Conservation (phyloP, 2,888 invertebrate species). For the Agrochola circellaris region DNA sequence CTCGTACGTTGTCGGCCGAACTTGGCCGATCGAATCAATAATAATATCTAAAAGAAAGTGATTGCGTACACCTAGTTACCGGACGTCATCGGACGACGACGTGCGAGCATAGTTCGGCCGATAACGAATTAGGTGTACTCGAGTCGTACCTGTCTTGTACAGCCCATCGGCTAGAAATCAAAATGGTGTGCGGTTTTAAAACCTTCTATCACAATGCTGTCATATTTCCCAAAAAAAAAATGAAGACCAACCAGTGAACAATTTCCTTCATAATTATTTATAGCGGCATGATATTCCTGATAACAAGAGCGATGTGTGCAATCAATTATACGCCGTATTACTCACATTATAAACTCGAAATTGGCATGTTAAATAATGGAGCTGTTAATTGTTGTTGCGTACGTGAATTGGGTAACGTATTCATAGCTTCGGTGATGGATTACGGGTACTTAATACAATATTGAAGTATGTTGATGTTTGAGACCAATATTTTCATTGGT, state of each 20-base stretch:
- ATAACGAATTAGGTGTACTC: too few species aligned
- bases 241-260: conserved; percentile 32
- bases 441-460: conserved; percentile 36
- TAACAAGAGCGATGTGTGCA: conserved; percentile 51
- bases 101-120: too few species aligned
- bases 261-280: conserved; percentile 49
- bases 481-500: conserved; percentile 11
- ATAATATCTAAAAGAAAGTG: too few species aligned
- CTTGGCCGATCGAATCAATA: too few species aligned
- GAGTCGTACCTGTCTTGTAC: too few species aligned
- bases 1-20: too few species aligned
- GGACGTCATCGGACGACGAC: too few species aligned
- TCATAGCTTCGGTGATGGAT: conserved; percentile 56
- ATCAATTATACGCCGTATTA: conserved; percentile 56
- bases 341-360: conserved; percentile 41
- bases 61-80: too few species aligned
- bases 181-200: neutral
- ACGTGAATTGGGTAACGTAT: conserved; percentile 51
- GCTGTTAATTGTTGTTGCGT: conserved; percentile 52
- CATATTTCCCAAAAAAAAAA: conserved; percentile 15
- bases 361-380: conserved; percentile 38
- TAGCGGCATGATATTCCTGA: conserved; percentile 44
- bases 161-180: neutral
- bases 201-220: neutral
- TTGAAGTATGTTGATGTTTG: conserved; percentile 31